Evolutionary conservation across 2,113 vertebrate genomes (phyloP).

Genomic region (Natator depressus): DNA sequence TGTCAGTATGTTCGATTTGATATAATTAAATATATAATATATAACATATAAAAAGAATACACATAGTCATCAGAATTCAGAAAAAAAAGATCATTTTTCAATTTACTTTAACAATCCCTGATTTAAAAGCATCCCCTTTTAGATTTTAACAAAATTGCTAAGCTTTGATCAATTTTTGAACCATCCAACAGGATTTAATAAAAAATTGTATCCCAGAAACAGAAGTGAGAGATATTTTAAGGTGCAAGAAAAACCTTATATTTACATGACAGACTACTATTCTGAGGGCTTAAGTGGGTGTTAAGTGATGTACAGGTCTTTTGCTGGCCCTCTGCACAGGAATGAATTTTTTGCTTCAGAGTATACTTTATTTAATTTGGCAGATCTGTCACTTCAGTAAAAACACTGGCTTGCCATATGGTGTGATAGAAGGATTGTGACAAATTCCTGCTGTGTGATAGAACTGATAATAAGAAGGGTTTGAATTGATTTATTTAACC

Average conservation of each 20-base stretch:
- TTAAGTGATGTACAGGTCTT: background rate
- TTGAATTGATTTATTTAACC: slow-evolving; percentile 8
- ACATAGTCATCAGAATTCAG: background rate
- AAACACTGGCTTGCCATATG: background rate
- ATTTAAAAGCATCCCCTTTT: background rate
- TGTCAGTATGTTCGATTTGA: background rate
- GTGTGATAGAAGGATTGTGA: background rate
- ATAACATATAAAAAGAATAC: background rate
- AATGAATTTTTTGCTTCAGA: background rate
- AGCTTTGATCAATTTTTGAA: background rate
- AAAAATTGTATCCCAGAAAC: rapidly evolving
- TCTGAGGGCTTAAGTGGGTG: rapidly evolving
- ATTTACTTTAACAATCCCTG: background rate
- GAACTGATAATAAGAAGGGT: background rate
- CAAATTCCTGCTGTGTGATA: background rate
- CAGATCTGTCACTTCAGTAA: background rate
- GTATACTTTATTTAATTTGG: background rate
- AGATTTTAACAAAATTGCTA: background rate
- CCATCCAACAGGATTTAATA: background rate
- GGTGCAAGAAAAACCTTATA: background rate
- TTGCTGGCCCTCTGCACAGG: background rate
- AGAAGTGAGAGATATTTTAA: background rate
- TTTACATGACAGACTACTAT: background rate
- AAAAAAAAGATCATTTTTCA: background rate
- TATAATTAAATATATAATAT: background rate